Evolutionary conservation across 1,140 invertebrate species (phyloP).

Genomic region (Archivesica marissinica): DNA sequence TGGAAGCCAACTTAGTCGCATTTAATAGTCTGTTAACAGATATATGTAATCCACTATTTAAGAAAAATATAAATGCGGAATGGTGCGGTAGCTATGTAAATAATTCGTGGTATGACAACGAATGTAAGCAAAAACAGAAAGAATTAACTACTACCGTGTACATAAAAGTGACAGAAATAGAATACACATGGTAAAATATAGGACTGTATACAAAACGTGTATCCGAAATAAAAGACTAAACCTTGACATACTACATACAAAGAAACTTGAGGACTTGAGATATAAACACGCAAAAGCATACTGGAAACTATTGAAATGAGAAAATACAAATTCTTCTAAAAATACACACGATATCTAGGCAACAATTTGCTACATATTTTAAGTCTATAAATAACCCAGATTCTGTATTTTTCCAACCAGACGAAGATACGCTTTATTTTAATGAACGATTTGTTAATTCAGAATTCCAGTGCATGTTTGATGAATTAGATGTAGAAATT

Average conservation of each 20-base stretch:
- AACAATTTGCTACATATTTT: slow-evolving; percentile 27
- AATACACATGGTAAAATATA: slow-evolving; percentile 10
- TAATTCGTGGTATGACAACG: background rate
- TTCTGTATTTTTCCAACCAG: background rate
- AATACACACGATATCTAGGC: too few species aligned
- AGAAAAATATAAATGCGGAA: slow-evolving; percentile 2
- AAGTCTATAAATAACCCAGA: background rate
- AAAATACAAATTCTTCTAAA: too few species aligned
- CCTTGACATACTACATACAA: too few species aligned
- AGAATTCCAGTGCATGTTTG: slow-evolving; percentile 18
- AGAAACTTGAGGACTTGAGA: slow-evolving; percentile 6
- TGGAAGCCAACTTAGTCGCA: background rate
- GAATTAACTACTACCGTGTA: background rate
- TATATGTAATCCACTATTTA: background rate
- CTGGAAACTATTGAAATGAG: too few species aligned
- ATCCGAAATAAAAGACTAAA: slow-evolving; percentile 4
- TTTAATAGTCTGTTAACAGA: background rate
- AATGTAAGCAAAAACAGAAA: slow-evolving; percentile 1
- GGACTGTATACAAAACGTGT: background rate
- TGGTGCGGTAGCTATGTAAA: background rate
- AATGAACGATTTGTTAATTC: slow-evolving; percentile 1
- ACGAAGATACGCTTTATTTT: slow-evolving; percentile 11
- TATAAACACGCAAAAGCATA: slow-evolving; percentile 5
- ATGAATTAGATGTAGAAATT: background rate
- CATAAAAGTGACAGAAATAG: background rate